Percentiles rank a stretch among this genome's conserved stretches.
phyloP scores from a whole-genome alignment of 2,888 invertebrate species.

The Aelia acuminata region DNA sequence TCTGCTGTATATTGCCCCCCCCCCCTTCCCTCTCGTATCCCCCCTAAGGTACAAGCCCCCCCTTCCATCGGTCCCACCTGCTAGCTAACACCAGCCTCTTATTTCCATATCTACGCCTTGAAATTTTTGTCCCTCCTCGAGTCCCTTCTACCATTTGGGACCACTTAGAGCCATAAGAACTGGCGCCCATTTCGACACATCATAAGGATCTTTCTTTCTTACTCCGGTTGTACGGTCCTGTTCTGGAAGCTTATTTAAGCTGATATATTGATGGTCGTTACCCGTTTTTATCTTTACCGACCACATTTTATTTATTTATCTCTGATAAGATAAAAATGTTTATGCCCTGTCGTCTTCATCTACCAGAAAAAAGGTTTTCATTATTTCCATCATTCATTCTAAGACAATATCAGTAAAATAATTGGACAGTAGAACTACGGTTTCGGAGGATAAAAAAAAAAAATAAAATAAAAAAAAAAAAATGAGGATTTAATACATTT shows the following conservation, averaged over 20 bases:
- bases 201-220: slow-evolving; percentile 45
- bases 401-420: too few relatives aligned
- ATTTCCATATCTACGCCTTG: background rate
- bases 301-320: background rate
- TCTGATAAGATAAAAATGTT: too few relatives aligned
- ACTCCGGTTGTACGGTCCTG: background rate
- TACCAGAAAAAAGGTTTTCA: too few relatives aligned
- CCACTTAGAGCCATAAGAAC: slow-evolving; percentile 2
- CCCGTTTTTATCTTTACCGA: background rate
- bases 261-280: background rate
- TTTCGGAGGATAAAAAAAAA: too few relatives aligned
- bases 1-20: background rate
- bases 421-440: too few relatives aligned
- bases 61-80: background rate
- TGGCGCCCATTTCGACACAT: background rate
- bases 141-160: background rate
- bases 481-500: too few relatives aligned
- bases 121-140: slow-evolving; percentile 35
- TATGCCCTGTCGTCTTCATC: too few relatives aligned
- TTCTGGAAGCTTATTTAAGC: background rate
- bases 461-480: too few relatives aligned
- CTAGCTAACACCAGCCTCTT: background rate
- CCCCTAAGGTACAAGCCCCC: background rate
- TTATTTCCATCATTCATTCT: too few relatives aligned
- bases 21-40: too few relatives aligned